Base-by-base conservation (phyloP, 1,140 invertebrate genomes). In the Gryllus bimaculatus region DNA sequence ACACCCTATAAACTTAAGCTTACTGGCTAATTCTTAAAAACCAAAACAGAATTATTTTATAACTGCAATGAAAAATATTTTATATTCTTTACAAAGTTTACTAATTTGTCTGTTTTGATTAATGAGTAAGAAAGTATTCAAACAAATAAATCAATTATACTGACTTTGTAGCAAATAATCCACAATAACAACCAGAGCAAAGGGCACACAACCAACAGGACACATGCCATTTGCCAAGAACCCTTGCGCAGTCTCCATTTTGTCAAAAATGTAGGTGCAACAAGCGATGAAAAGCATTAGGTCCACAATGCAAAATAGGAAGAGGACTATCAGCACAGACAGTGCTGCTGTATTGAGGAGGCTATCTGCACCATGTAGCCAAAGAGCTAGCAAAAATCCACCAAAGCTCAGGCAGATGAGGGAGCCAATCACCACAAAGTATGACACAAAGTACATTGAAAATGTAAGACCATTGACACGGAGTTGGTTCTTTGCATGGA, bases 391-490 rank as follows among this genome's bases (percentile, higher is more conserved):
- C 47, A 94, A 85, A 20, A 94, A 88, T 26, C 91, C 89, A 7
- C 88, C 85, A 82, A 89, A 91, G 76, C 92, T 92, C 66, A 93
- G 85, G 7, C 90, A 83, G 89, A 94, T 92, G 78, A 95, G 88
- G n/a, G 88, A 86, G 76, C 84, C 85, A 47, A 94, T 86, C 8
- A 94, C 89, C 18, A 92, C 88, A 83, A 94, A 94, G 82, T 92
- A 94, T 0, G 92, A 91, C 2, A 91, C 84, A 85, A 94, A 96
- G 84, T 96, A 96, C 85, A 94, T 88, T 76, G 87, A 87, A 83
- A 93, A 92, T 7, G 91, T 90, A 39, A 96, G 85, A 1, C 95
- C 94, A 84, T 95, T 94, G 39, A 95, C 92, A 47, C 94, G 88
- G 12, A 96, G 86, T 82, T 95, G 93, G 84, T 94, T 94, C 85